phyloP scores from a whole-genome alignment of 64 coral and sea anemone genomes.

The Porites lutea region DNA sequence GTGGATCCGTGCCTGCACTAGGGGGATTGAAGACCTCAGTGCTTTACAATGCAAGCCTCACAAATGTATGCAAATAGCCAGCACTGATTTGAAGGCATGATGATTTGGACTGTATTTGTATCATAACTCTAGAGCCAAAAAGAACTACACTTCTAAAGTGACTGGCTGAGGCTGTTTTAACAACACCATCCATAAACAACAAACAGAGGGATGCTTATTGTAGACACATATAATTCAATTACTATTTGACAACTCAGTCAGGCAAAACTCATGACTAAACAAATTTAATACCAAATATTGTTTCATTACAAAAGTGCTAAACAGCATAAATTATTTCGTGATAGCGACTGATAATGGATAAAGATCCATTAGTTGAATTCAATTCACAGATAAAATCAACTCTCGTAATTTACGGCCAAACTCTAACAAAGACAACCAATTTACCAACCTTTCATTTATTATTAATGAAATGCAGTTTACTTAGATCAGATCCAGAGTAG shows the following conservation, averaged over 20 bases:
- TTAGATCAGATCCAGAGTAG: constrained; percentile 20
- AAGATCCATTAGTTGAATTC: neutral
- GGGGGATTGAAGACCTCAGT: too few relatives aligned
- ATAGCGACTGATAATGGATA: neutral
- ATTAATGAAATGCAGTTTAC: constrained; percentile 32
- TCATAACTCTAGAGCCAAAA: too few relatives aligned
- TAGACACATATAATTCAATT: neutral
- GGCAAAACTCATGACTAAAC: neutral
- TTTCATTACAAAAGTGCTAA: neutral
- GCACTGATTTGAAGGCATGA: too few relatives aligned
- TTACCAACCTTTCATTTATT: constrained; percentile 22
- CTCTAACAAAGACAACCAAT: neutral
- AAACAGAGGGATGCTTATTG: neutral
- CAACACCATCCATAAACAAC: neutral
- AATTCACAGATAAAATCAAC: neutral
- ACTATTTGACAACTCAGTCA: neutral
- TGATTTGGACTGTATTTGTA: too few relatives aligned
- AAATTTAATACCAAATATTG: neutral
- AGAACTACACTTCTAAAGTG: too few relatives aligned
- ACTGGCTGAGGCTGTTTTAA: too few relatives aligned
- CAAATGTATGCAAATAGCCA: too few relatives aligned
- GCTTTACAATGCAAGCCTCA: too few relatives aligned
- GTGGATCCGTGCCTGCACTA: too few relatives aligned
- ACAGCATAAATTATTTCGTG: neutral
- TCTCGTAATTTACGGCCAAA: neutral